phyloP scores from a whole-genome alignment of 2,888 invertebrate species.

The Sphaerophoria taeniata region DNA sequence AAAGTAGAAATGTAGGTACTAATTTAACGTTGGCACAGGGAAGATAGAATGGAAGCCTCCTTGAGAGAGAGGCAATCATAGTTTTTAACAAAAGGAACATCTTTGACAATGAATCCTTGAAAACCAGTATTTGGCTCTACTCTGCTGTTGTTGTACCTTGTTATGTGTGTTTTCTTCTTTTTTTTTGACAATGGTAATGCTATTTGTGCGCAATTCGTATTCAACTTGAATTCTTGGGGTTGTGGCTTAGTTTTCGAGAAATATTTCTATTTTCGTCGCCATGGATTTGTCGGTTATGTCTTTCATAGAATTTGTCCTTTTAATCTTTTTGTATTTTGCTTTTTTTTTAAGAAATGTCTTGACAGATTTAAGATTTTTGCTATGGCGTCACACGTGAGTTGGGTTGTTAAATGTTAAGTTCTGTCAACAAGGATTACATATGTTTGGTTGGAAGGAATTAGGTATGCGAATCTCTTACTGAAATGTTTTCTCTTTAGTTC shows the following conservation, averaged over 20 bases:
- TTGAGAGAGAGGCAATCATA: conserved; percentile 45
- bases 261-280: conserved; percentile 29
- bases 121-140: conserved; percentile 21
- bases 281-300: conserved; percentile 15
- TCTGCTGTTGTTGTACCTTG: background rate
- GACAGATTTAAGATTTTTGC: background rate
- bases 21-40: conserved; percentile 42
- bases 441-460: background rate
- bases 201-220: conserved; percentile 8
- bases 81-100: conserved; percentile 46
- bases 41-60: conserved; percentile 51
- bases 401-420: background rate
- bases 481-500: background rate
- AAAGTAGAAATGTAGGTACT: conserved; percentile 19
- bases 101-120: conserved; percentile 62
- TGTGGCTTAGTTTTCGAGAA: conserved; percentile 18
- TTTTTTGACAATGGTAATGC: background rate
- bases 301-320: background rate
- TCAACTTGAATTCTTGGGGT: conserved; percentile 11
- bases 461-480: background rate
- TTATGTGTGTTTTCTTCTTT: background rate
- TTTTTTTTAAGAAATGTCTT: background rate
- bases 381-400: background rate
- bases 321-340: background rate
- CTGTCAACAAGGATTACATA: background rate